phyloP scores from a whole-genome alignment of 2,113 vertebrate genomes.

The Chlorodrepanis virens region DNA sequence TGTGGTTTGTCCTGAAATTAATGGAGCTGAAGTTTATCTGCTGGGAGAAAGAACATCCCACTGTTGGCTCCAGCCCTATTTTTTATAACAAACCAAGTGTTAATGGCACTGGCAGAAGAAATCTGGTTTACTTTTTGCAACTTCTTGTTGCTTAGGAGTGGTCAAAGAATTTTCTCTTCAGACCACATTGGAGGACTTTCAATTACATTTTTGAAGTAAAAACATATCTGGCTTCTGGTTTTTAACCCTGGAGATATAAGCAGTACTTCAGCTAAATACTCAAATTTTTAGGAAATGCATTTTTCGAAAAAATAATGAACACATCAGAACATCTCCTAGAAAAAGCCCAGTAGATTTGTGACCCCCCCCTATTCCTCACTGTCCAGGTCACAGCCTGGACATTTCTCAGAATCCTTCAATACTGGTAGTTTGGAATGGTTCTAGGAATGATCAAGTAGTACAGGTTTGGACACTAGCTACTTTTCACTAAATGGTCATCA shows the following conservation, averaged over 20 bases:
- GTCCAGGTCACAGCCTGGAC: not conserved
- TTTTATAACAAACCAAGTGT: not conserved
- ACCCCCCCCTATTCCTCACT: not conserved
- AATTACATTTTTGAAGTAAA: not conserved
- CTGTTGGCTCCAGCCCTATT: not conserved
- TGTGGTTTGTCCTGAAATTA: not conserved
- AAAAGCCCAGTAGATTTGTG: not conserved
- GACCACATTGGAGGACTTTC: not conserved
- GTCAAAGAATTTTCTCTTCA: not conserved
- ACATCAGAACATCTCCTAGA: not conserved
- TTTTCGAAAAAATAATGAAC: not conserved
- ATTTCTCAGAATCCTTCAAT: not conserved
- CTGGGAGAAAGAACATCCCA: not conserved
- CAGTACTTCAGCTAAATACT: not conserved
- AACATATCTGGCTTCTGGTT: not conserved
- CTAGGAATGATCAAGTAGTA: not conserved
- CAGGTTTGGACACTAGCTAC: not conserved
- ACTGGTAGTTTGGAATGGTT: conserved; percentile 38
- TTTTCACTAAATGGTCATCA: conserved; percentile 9
- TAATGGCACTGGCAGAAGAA: not conserved
- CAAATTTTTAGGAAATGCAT: not conserved
- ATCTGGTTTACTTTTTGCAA: not conserved
- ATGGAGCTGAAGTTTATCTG: not conserved
- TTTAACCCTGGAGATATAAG: not conserved
- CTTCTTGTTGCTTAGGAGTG: not conserved